Evolutionary conservation across 2,113 vertebrate species (phyloP).

Genomic region (Pao palembangensis): DNA sequence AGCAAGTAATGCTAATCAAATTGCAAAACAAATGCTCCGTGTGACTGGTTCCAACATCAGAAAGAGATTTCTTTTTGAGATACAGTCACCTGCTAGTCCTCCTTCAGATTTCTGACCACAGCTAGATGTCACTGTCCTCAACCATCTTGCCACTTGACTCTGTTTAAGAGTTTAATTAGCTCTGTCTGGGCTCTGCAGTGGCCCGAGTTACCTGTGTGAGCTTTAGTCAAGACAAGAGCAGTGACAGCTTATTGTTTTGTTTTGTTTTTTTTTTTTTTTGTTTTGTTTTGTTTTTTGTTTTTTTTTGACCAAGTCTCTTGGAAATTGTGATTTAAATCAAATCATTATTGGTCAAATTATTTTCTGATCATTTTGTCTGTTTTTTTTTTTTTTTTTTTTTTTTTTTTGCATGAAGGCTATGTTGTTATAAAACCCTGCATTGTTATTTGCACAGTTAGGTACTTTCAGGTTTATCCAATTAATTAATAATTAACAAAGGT

Average conservation of each 20-base stretch:
- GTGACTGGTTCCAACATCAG: slow-evolving; percentile 21
- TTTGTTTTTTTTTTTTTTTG: too few species aligned
- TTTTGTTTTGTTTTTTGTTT: too few species aligned
- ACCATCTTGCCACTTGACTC: slow-evolving; percentile 16
- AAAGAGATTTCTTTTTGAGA: slow-evolving; percentile 16
- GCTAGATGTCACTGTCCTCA: slow-evolving; percentile 17
- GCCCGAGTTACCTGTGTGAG: neutral
- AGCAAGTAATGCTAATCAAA: slow-evolving; percentile 48
- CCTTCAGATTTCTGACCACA: slow-evolving; percentile 39
- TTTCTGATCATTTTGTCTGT: too few species aligned
- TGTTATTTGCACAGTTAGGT: too few species aligned
- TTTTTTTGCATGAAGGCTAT: neutral
- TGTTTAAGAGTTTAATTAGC: slow-evolving; percentile 63
- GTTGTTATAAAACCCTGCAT: slow-evolving; percentile 13
- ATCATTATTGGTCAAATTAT: too few species aligned
- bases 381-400: too few species aligned
- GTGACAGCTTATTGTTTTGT: too few species aligned
- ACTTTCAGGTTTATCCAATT: too few species aligned
- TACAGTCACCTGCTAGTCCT: slow-evolving; percentile 54
- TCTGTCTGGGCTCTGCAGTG: slow-evolving; percentile 29
- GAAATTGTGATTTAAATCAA: too few species aligned
- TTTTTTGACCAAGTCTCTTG: too few species aligned
- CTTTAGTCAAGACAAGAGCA: neutral
- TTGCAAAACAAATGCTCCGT: slow-evolving; percentile 40
- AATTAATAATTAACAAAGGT: too few species aligned